phyloP scores from a whole-genome alignment of 1,140 invertebrate genomes.

The Diuraphis noxia region DNA sequence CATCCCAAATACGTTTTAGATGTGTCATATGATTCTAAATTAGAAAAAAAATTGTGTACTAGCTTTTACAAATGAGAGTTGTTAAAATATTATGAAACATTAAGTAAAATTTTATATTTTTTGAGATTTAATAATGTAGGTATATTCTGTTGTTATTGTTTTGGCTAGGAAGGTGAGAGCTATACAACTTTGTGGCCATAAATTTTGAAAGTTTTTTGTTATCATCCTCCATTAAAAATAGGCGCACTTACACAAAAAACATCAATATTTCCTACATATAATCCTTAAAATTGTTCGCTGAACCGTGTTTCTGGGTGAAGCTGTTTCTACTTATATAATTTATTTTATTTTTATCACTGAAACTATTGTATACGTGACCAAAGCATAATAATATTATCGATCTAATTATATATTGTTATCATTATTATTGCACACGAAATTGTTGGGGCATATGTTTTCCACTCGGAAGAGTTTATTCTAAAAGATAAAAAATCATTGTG shows the following conservation, averaged over 20 bases:
- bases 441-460: neutral
- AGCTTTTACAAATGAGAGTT: neutral
- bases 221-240: neutral
- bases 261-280: neutral
- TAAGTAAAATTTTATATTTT: neutral
- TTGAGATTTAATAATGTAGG: neutral
- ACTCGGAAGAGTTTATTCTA: neutral
- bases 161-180: neutral
- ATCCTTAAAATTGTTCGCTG: neutral
- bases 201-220: neutral
- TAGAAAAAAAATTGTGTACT: neutral
- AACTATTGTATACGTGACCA: neutral
- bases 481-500: slow-evolving; percentile 1
- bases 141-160: neutral
- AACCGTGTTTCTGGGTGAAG: neutral
- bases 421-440: neutral
- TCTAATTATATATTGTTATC: neutral
- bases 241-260: neutral
- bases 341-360: neutral
- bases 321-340: neutral
- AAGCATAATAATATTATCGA: slow-evolving; percentile 8
- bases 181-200: neutral
- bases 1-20: neutral
- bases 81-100: neutral
- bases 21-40: neutral